Evolutionary conservation across 92 coral and sea anemone genomes (phyloP), one percentile per base, ranked within the genome.

Genomic region (Ricordea florida): DNA sequence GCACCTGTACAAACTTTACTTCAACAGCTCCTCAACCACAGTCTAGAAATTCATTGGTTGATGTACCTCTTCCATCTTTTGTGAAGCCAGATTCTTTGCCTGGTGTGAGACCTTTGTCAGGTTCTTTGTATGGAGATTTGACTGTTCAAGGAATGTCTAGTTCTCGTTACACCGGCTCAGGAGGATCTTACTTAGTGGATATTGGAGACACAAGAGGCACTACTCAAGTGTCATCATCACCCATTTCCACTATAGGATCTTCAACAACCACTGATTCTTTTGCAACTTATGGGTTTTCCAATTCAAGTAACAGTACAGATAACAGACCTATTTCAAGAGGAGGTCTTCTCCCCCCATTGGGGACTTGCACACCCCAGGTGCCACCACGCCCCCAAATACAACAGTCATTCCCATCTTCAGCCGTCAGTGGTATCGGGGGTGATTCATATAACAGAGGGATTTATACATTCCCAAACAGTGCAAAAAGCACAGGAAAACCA

Each of bases 21-120:
- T 6, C 56, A 20, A 47, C 30, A 70, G 33, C 48, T 59, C 22
- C 28, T 58, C 85, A 21, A 33, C 32, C 10, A 26, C 55, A 11
- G 22, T 50, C 81, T 4, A 61, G 64, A 50, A 79, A 55, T 63
- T 87, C 87, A 14, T 69, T 86, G 55, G 86, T 90, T 40, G 85
- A 90, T 59, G 57, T 90, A 57, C 76, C 88, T 14, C 69, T 76
- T 27, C 13, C 43, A 10, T 17, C 15, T 53, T 9, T 42, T 2
- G 24, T 26, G 0, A 22, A 56, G 7, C 29, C 24, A 11, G 26
- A 52, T 35, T 53, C 50, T 18, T 1, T 64, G 27, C 48, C 74
- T 15, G 5, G 22, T 20, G 6, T 6, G 10, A 11, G 32, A 34
- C 30, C n/a, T 32, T n/a, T 23, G 23, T 3, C 61, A 50, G 59